Conservation (phyloP, 2,113 vertebrate species). For the Cinclus mexicanus region DNA sequence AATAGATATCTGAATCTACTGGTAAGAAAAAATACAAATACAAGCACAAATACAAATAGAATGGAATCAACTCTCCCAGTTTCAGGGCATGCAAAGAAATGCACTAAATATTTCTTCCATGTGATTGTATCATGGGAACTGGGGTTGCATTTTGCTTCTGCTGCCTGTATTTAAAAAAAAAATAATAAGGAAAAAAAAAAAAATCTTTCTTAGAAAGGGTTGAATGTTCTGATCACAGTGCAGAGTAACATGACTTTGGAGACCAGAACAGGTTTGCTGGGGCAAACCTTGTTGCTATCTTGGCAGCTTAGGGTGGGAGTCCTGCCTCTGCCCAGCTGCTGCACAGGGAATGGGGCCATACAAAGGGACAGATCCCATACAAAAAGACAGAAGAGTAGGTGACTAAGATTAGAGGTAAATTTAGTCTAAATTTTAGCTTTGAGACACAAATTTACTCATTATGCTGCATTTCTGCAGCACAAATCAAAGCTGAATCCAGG, state of each 20-base stretch:
- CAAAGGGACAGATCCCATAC: background rate
- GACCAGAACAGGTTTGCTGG: background rate
- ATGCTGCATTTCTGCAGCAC: background rate
- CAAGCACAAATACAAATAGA: background rate
- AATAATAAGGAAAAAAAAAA: background rate
- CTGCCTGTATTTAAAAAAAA: background rate
- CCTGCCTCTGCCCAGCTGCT: background rate
- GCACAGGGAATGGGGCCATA: too few species aligned
- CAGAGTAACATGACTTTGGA: background rate
- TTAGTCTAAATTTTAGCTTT: background rate
- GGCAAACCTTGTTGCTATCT: fast-evolving
- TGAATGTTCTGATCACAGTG: background rate
- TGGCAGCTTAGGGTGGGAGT: fast-evolving
- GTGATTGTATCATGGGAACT: background rate
- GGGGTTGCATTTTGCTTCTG: background rate
- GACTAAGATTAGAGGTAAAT: background rate
- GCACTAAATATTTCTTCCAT: background rate
- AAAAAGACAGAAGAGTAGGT: background rate
- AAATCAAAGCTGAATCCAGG: background rate
- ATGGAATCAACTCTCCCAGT: background rate
- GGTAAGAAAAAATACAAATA: background rate
- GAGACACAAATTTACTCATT: background rate
- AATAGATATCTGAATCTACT: background rate
- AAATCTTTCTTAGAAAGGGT: background rate
- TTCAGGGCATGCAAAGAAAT: background rate